Evolutionary conservation across 2,113 vertebrate species (phyloP), one percentile per base, ranked within the genome.

Genomic region (Indri indri): DNA sequence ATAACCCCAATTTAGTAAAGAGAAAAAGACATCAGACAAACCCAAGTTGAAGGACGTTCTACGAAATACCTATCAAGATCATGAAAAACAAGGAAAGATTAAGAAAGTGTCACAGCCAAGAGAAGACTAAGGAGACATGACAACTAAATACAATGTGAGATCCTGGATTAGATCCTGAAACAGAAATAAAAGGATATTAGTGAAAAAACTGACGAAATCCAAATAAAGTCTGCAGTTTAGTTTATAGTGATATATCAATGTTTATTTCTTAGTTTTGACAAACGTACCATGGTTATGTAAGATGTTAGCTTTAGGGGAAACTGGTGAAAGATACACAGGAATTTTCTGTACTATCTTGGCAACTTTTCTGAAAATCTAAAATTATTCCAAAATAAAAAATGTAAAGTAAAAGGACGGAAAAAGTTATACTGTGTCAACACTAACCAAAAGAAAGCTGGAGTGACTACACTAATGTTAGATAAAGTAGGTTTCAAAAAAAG

Each of bases 21-120:
- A 80, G 52, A 32, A 96, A 86, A 93, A 86, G 90, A 54, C 13
- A 89, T 32, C 10, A 73, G 42, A 88, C 52, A 93, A 63, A 96
- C 14, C 76, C 61, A 89, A 61, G 23, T 45, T 93, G 85, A 84
- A 4, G 42, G 23, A 52, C n/a, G 68, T 47, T 63, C 52, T 63
- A 79, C 20, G 12, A 88, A 61, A 88, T n/a, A 76, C 13, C 32
- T 68, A 34, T 45, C 85, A 83, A 50, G 12, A 89, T 59, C 16
- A n/a, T 4, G 17, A 89, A 89, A 93, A 88, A 50, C 79, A 76
- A 74, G 25, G 32, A 16, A 88, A 84, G 16, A 40, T 77, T 30
- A 59, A 57, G 34, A 47, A 52, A 79, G n/a, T 70, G 63, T 79
- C 71, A 63, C 42, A 79, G 86, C 52, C 71, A 79, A 71, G 52